Conservation (phyloP, 1,140 invertebrate genomes). For the Halesus radiatus region DNA sequence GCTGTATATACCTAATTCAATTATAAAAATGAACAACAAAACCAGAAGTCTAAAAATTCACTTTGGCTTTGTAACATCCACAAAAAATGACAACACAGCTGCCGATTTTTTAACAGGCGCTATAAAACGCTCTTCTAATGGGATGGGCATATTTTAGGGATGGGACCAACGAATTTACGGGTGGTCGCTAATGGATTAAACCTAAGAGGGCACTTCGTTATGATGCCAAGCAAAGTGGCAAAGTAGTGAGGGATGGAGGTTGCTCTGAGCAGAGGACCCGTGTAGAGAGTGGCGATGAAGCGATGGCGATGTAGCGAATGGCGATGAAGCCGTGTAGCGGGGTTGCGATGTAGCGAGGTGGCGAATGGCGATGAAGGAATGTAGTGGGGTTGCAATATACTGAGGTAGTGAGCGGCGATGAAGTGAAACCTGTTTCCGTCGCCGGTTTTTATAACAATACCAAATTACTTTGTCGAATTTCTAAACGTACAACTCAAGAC, state of each 20-base stretch:
- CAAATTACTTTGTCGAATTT: constrained; percentile 9
- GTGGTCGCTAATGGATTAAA: constrained; percentile 56
- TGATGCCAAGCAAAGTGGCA: constrained; percentile 3
- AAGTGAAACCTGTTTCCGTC: neutral
- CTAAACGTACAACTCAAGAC: neutral
- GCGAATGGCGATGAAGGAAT: neutral
- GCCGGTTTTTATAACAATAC: constrained; percentile 13
- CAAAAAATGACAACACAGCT: neutral
- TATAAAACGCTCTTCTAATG: constrained; percentile 1
- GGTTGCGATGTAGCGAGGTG: too few relatives aligned
- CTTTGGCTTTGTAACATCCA: too few relatives aligned
- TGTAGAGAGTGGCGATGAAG: too few relatives aligned
- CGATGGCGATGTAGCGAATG: too few relatives aligned
- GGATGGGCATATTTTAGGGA: constrained; percentile 25
- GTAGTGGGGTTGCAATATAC: neutral
- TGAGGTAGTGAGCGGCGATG: neutral
- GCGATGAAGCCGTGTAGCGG: too few relatives aligned
- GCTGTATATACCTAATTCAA: too few relatives aligned
- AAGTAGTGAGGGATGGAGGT: too few relatives aligned
- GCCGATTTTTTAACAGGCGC: constrained; percentile 10
- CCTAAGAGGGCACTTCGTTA: constrained; percentile 44
- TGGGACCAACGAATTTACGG: constrained; percentile 50
- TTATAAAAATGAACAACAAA: too few relatives aligned
- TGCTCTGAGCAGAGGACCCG: too few relatives aligned
- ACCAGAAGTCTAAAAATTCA: too few relatives aligned